Base-by-base conservation (phyloP, 2,888 invertebrate genomes). In the Nasonia oneida region DNA sequence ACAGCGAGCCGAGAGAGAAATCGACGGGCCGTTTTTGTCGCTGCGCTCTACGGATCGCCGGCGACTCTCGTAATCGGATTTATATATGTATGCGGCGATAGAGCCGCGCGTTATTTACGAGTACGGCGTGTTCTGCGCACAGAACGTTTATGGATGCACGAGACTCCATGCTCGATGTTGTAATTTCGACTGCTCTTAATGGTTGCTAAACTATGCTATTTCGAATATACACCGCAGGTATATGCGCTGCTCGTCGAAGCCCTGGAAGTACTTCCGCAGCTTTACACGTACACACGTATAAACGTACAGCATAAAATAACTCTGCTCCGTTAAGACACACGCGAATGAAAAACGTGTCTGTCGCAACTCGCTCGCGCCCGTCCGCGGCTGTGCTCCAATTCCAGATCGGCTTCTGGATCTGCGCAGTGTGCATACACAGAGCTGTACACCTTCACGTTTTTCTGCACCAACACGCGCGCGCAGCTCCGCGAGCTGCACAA, bases 321-420 rank as follows among this genome's bases (percentile, higher is more conserved):
- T 57, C 57, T 18, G 3, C 18, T 75, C 29, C 29, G 37, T 70
- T 10, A 14, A 33, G 4, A 33, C 37, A 37, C 70, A 37, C 70
- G 47, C n/a, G 64, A 37, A 33, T 76, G 75, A 15, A 37, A 67
- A 64, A 73, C 67, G 67, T 57, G 70, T 18, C 76, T 83, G 83
- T 77, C 42, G 77, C 77, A 77, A 77, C 42, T 39, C 23, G 39
- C 29, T 29, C 29, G 29, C 29, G 29, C 29, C 1, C 29, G 29
- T 1, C 29, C n/a, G 14, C 50, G 37, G 47, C 71, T 50, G 37
- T 57, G 83, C 57, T 77, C 77, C 77, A 71, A 76, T 77, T 82
- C 64, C 75, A 75, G 81, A 82, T 75, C 67, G 75, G 64, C 73
- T 61, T 70, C 70, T 70, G 70, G 53, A 61, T 37, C 53, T 39